phyloP scores from a whole-genome alignment of 2,113 vertebrate genomes.

The Dasyprocta punctata region DNA sequence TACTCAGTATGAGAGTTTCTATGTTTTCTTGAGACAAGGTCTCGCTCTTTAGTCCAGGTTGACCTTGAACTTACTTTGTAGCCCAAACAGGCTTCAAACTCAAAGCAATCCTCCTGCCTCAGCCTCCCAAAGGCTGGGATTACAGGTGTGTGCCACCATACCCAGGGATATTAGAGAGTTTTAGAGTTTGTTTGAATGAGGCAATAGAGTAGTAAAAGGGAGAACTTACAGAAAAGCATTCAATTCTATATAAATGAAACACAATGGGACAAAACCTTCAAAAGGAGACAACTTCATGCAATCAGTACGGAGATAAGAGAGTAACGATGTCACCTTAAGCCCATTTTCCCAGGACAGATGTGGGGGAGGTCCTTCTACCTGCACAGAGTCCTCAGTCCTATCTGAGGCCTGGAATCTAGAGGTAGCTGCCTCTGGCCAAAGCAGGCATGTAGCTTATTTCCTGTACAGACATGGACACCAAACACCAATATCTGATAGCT shows the following conservation, averaged over 20 bases:
- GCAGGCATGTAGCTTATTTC: rapidly evolving
- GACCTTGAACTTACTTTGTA: too few species aligned
- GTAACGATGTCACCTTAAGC: background rate
- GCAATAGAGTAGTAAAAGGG: background rate
- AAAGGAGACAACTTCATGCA: background rate
- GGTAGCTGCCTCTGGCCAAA: background rate
- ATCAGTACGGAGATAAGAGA: background rate
- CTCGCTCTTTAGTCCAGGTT: too few species aligned
- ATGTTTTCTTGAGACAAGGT: too few species aligned
- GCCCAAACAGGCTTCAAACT: too few species aligned
- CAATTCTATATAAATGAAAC: background rate
- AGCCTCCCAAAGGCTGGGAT: too few species aligned
- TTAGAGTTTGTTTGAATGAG: background rate
- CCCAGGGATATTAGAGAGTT: background rate
- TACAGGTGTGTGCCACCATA: too few species aligned
- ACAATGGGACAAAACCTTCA: background rate
- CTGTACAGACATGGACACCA: background rate
- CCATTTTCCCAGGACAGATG: background rate
- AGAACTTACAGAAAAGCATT: background rate
- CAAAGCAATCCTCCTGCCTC: too few species aligned
- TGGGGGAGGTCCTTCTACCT: rapidly evolving
- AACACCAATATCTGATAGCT: background rate
- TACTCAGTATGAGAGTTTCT: too few species aligned
- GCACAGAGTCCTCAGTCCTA: rapidly evolving
- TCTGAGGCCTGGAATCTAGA: background rate